Evolutionary conservation across 2,888 invertebrate genomes (phyloP), one percentile per base, ranked within the genome.

Genomic region (Macrosoma leucophasiata): DNA sequence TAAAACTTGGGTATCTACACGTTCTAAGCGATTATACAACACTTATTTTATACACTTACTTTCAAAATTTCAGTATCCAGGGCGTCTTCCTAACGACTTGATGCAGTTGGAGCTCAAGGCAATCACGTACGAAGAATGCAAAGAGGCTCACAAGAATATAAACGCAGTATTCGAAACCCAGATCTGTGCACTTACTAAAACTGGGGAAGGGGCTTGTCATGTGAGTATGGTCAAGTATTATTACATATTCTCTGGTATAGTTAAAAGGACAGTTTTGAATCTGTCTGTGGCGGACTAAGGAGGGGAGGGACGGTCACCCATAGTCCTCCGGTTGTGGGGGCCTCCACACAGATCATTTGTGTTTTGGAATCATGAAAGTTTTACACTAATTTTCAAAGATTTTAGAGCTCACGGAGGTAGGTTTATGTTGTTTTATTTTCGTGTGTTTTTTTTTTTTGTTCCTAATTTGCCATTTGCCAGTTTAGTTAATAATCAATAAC

Each of bases 151-250:
- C 33, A 62, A 69, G 28, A 65, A 67, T n/a, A 62, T 74, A 5
- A 64, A 71, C 25, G 75, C 75, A 1, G 79, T 88, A 1, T 87
- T 82, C 45, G 59, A 79, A 12, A 84, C 87, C 0, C 88, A 89
- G 47, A 66, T 89, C 13, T 89, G 89, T 43, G 86, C 88, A 1
- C 57, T 85, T 9, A 76, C 73, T 0, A 66, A 74, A 14, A 62
- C 65, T 0, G 88, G 88, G 0, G 74, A 84, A 38, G 89, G 89
- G 0, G 85, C 85, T 35, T 85, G 85, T 36, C 84, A 84, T 52
- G 85, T 85, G 38, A 69, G 79, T 36, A 8, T 8, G 1, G n/a
- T n/a, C n/a, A n/a, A n/a, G n/a, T n/a, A n/a, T n/a, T n/a, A n/a
- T n/a, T n/a, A n/a, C n/a, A 5, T 17, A 17, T 17, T 17, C 4